Percentiles rank a stretch among this genome's conserved stretches.
Conservation (phyloP, 2,888 invertebrate genomes). For the Diplazon laetatorius region DNA sequence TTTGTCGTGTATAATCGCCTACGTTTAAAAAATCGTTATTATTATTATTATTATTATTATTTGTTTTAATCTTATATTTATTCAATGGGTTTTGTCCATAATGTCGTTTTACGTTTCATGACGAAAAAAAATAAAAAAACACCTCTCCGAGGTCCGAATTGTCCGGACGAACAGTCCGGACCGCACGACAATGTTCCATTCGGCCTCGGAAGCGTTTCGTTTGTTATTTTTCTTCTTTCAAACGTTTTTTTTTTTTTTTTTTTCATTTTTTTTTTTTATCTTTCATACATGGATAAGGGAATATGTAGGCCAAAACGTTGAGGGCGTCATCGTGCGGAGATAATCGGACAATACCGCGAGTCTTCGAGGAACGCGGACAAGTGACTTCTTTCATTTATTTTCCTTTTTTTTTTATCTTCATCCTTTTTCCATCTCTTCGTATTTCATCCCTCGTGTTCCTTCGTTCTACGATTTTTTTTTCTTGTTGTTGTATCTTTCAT, state of each 20-base stretch:
- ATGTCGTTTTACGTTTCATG: neutral
- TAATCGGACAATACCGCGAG: conserved; percentile 31
- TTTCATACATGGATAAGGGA: neutral
- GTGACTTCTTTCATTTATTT: neutral
- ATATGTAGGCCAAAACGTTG: conserved; percentile 3
- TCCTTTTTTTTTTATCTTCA: neutral
- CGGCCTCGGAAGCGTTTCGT: neutral
- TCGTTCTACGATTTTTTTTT: neutral
- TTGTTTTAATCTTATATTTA: too few relatives aligned
- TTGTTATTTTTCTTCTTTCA: too few relatives aligned
- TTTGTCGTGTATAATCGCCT: neutral
- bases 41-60: too few relatives aligned
- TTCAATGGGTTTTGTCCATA: neutral
- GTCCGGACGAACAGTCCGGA: neutral
- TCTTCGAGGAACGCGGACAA: conserved; percentile 17
- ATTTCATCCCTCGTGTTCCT: too few relatives aligned
- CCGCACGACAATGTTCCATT: neutral
- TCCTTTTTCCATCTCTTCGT: too few relatives aligned
- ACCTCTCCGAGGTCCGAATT: too few relatives aligned
- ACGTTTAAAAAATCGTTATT: neutral
- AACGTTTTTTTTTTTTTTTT: conserved; percentile 12
- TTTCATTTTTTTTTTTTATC: too few relatives aligned
- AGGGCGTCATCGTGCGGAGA: conserved; percentile 29
- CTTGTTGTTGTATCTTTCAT: neutral
- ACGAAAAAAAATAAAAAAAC: too few relatives aligned